Base-by-base conservation (phyloP, 2,113 vertebrate genomes). In the Nycticryphes semicollaris region DNA sequence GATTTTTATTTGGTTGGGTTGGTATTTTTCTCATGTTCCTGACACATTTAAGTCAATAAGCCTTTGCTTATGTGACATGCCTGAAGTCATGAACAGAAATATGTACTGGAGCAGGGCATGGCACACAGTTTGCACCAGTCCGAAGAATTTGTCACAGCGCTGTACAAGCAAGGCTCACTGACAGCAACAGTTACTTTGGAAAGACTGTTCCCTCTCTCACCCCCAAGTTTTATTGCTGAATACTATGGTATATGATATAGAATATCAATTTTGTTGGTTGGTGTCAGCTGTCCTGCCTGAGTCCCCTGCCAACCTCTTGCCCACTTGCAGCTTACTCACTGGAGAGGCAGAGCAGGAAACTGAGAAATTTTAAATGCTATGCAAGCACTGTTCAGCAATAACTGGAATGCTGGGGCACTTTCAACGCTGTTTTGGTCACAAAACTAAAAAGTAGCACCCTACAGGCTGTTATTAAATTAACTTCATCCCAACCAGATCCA, bases 51-150 rank as follows among this genome's bases (percentile, higher is more conserved):
- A 69, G 27, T 74, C 13, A 63, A 70, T 45, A 76, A 45, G 77
- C 27, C 6, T 84, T 90, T 68, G 17, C 20, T 62, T 47, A 23
- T 66, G 45, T 39, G 23, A 67, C 28, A 51, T 15, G 8, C 19
- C 64, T 92, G 41, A 67, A 74, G 89, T 72, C 30, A 33, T 53
- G n/a, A 33, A 78, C 43, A 20, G 62, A 85, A 87, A 33, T 22
- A 31, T 0, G 1, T 28, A 21, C 19, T 78, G 20, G 30, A 73
- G 41, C 30, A 78, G 28, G 35, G 31, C 7, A 37, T 19, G 41
- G 35, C 67, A n/a, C 0, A 1, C 8, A 39, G 19, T 0, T 0
- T 75, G 22, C 5, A 3, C 6, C 37, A n/a, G 41, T 59, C 28
- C 70, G 64, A 54, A 83, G 67, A 28, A 45, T 35, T 79, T 5